Evolutionary conservation across 2,888 invertebrate species (phyloP).

Genomic region (Lepidonotus clava): DNA sequence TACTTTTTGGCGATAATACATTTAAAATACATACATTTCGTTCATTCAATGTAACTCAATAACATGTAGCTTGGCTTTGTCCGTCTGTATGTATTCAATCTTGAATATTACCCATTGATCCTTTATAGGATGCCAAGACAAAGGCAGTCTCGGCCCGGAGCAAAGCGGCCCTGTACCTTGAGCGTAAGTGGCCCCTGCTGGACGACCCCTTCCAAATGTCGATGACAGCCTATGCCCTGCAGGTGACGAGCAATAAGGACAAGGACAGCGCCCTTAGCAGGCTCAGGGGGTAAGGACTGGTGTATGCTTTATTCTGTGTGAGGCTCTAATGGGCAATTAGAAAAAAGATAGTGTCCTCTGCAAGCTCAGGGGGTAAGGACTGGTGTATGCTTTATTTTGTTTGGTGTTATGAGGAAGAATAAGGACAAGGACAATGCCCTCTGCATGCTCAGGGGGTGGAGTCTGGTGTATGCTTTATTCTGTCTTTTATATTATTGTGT

Average conservation of each 20-base stretch:
- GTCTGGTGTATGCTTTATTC: too few relatives aligned
- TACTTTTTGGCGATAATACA: too few relatives aligned
- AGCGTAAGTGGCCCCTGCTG: constrained; percentile 66
- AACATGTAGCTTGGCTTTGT: too few relatives aligned
- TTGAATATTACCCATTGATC: too few relatives aligned
- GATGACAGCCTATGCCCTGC: constrained; percentile 92
- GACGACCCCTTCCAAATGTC: constrained; percentile 90
- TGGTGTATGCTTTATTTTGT: too few relatives aligned
- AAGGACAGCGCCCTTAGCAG: constrained; percentile 61
- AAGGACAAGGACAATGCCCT: constrained; percentile 61
- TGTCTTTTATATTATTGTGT: too few relatives aligned
- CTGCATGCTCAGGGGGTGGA: constrained; percentile 53
- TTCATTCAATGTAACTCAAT: too few relatives aligned
- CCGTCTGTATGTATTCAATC: too few relatives aligned
- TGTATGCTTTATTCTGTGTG: too few relatives aligned
- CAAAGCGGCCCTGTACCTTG: constrained; percentile 72
- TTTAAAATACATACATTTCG: too few relatives aligned
- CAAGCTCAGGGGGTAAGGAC: constrained; percentile 54
- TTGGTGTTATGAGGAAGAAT: constrained; percentile 57
- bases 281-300: constrained; percentile 55
- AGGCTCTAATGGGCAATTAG: constrained; percentile 55
- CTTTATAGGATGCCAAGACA: constrained; percentile 8
- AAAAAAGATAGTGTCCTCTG: constrained; percentile 61
- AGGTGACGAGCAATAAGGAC: constrained; percentile 57
- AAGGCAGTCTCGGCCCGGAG: constrained; percentile 69